Conservation (phyloP, 2,888 invertebrate species). For the Meteorus cinctellus region DNA sequence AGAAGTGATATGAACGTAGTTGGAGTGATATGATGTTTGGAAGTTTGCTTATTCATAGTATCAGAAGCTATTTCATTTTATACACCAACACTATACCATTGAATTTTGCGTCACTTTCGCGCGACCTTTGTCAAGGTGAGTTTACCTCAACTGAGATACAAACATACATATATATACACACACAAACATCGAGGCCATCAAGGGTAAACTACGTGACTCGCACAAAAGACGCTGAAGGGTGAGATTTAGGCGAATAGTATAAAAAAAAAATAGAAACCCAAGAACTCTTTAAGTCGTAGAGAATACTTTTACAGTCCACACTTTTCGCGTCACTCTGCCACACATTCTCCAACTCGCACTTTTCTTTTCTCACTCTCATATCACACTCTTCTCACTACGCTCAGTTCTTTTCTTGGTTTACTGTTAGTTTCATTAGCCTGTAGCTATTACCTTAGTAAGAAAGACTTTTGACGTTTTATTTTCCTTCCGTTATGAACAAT, state of each 20-base stretch:
- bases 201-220: slow-evolving; percentile 45
- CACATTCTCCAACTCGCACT: slow-evolving; percentile 12
- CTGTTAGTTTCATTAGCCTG: slow-evolving; percentile 11
- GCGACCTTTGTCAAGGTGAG: slow-evolving; percentile 20
- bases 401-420: slow-evolving; percentile 2
- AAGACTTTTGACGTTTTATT: neutral
- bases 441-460: neutral
- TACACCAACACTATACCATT: too few relatives aligned
- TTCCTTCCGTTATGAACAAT: neutral
- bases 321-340: slow-evolving; percentile 32
- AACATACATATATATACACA: slow-evolving; percentile 1
- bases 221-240: slow-evolving; percentile 1
- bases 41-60: slow-evolving; percentile 49
- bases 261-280: slow-evolving; percentile 15
- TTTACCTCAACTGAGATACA: slow-evolving; percentile 25
- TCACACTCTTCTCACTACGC: neutral
- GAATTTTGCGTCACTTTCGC: slow-evolving; percentile 11
- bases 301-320: slow-evolving; percentile 37
- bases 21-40: slow-evolving; percentile 26
- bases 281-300: slow-evolving; percentile 35
- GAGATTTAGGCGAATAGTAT: slow-evolving; percentile 18
- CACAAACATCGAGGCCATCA: neutral
- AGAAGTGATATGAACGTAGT: neutral
- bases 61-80: too few relatives aligned
- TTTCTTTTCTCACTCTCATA: slow-evolving; percentile 10